Conservation (phyloP, 2,888 invertebrate species). For the Zaprionus bogoriensis region DNA sequence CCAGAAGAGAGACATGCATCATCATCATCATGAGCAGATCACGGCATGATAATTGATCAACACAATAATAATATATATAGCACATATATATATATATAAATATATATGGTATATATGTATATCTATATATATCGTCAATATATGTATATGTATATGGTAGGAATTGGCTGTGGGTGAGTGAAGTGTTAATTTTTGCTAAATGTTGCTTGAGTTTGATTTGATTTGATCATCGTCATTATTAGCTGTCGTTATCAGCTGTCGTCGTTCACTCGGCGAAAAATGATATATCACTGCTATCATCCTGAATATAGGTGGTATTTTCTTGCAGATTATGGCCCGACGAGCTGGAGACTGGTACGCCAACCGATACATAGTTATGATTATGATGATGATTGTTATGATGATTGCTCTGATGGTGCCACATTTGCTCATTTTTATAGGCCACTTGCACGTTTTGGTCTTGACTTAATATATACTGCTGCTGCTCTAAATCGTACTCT, state of each 20-base stretch:
- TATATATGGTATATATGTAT: constrained; percentile 3
- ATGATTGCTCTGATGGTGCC: constrained; percentile 31
- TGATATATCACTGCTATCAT: constrained; percentile 46
- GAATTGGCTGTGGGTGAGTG: constrained; percentile 3
- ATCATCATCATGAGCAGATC: constrained; percentile 4
- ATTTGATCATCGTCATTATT: not conserved
- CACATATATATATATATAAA: constrained; percentile 4
- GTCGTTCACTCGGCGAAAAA: constrained; percentile 56
- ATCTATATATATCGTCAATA: not conserved
- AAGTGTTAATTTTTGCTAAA: constrained; percentile 24
- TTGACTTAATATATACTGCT: not conserved
- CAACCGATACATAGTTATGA: not conserved
- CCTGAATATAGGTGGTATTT: constrained; percentile 18
- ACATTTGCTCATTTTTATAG: constrained; percentile 37
- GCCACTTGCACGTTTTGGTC: constrained; percentile 24
- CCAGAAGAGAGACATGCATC: constrained; percentile 24
- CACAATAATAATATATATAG: constrained; percentile 5
- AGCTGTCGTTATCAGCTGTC: not conserved
- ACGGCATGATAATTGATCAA: not conserved
- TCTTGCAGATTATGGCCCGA: constrained; percentile 1
- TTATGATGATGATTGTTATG: constrained; percentile 1
- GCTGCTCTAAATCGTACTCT: constrained; percentile 54
- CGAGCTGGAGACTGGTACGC: not conserved
- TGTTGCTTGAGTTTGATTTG: not conserved
- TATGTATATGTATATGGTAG: constrained; percentile 1